These are phyloP conservation scores for Griposia aprilina DNA, from an alignment of 2,888 invertebrate species.

Conservation along the genomic window DNA sequence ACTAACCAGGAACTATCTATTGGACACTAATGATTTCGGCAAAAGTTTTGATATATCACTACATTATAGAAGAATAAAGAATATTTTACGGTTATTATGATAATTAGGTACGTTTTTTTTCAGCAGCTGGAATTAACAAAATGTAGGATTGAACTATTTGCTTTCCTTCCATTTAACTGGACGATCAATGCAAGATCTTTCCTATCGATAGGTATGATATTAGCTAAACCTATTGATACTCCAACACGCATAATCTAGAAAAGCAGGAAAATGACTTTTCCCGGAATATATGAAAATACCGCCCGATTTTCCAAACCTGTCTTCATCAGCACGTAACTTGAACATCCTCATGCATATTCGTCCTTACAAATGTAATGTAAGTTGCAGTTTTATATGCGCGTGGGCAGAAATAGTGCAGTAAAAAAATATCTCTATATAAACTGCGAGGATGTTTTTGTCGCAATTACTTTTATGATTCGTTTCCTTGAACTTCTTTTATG, in stretches of 20 bases:
- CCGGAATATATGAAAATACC: background rate
- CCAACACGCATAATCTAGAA: background rate
- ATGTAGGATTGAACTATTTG: background rate
- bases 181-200: background rate
- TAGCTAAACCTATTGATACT: background rate
- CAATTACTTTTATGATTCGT: constrained; percentile 50
- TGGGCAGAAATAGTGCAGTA: constrained; percentile 59
- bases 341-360: constrained; percentile 52
- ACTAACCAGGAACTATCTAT: no score
- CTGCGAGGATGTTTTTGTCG: constrained; percentile 43
- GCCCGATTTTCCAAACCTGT: background rate
- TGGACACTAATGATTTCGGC: no score
- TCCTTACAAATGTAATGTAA: constrained; percentile 61
- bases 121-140: background rate
- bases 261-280: background rate
- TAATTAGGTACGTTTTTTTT: no score
- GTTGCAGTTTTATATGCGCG: constrained; percentile 59
- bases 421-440: constrained; percentile 59
- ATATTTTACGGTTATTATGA: no score
- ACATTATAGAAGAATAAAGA: no score
- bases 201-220: background rate
- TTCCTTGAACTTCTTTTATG: constrained; percentile 45
- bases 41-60: no score
- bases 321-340: constrained; percentile 53
- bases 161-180: background rate